Percentiles rank a stretch among this genome's conserved stretches.
These are phyloP conservation scores for Otis tarda DNA, from an alignment of 2,113 vertebrate genomes.

Conservation along the genomic window DNA sequence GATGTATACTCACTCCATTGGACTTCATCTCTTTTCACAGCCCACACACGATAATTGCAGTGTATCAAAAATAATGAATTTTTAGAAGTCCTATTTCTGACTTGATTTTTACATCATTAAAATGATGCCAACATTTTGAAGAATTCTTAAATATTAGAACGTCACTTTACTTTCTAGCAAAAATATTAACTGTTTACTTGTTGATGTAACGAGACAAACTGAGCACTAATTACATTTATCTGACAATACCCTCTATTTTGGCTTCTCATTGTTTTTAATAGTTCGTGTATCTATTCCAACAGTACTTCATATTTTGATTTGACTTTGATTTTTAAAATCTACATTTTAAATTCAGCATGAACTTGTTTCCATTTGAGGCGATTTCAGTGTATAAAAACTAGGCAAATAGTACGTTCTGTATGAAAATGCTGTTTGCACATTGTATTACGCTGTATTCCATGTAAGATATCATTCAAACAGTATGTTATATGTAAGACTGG, in stretches of 20 bases:
- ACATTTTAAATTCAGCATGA: constrained; percentile 75
- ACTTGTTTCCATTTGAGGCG: constrained; percentile 68
- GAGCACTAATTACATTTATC: constrained; percentile 53
- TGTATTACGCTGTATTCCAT: constrained; percentile 75
- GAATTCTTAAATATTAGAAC: constrained; percentile 69
- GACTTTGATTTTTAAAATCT: constrained; percentile 65
- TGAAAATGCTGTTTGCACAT: constrained; percentile 80
- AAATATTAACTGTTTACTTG: constrained; percentile 61
- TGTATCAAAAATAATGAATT: constrained; percentile 68
- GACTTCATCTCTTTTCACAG: constrained; percentile 92
- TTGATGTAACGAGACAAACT: constrained; percentile 46
- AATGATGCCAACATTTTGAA: constrained; percentile 59
- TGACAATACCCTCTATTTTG: constrained; percentile 49
- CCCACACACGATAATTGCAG: constrained; percentile 82
- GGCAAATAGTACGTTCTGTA: constrained; percentile 71
- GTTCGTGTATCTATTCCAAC: constrained; percentile 58
- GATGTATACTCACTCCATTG: constrained; percentile 89
- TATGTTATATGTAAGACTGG: constrained; percentile 82
- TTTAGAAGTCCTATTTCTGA: constrained; percentile 68
- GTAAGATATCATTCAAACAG: constrained; percentile 73
- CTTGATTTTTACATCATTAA: constrained; percentile 75
- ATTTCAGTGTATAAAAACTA: constrained; percentile 71
- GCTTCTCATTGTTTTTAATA: constrained; percentile 59
- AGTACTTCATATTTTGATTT: constrained; percentile 61
- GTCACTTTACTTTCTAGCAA: constrained; percentile 64